These are phyloP conservation scores for Delphinapterus leucas DNA, from an alignment of 2,113 vertebrate species.

Conservation along the genomic window DNA sequence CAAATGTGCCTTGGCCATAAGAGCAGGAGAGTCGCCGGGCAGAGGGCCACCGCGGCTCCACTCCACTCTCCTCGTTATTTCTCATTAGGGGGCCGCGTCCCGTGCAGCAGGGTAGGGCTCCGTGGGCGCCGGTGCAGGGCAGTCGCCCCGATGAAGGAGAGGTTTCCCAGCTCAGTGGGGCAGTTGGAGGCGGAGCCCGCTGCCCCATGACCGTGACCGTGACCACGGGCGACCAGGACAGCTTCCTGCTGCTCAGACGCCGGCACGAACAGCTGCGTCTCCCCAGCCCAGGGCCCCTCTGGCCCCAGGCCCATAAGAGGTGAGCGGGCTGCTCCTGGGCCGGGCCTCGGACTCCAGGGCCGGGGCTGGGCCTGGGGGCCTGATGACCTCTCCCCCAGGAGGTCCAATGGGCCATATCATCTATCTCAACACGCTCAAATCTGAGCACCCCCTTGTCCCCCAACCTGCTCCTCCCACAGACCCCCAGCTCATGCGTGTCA, in stretches of 20 bases:
- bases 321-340: background rate
- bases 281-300: background rate
- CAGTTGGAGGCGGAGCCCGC: background rate
- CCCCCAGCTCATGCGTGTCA: rapidly evolving
- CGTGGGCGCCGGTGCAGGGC: background rate
- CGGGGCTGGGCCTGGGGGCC: background rate
- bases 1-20: background rate
- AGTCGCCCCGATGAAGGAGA: background rate
- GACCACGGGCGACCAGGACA: background rate
- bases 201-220: too few species aligned
- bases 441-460: rapidly evolving
- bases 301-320: background rate
- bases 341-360: background rate
- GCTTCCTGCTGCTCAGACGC: background rate
- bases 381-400: background rate
- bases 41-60: background rate
- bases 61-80: background rate
- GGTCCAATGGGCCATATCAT: rapidly evolving
- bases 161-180: background rate
- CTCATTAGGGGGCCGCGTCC: background rate
- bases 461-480: background rate
- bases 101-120: background rate
- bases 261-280: too few species aligned
- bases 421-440: rapidly evolving
- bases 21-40: background rate